These are phyloP conservation scores for Sebastes paucispinis DNA, from an alignment of 2,797 vertebrate species.

Conservation along the genomic window DNA sequence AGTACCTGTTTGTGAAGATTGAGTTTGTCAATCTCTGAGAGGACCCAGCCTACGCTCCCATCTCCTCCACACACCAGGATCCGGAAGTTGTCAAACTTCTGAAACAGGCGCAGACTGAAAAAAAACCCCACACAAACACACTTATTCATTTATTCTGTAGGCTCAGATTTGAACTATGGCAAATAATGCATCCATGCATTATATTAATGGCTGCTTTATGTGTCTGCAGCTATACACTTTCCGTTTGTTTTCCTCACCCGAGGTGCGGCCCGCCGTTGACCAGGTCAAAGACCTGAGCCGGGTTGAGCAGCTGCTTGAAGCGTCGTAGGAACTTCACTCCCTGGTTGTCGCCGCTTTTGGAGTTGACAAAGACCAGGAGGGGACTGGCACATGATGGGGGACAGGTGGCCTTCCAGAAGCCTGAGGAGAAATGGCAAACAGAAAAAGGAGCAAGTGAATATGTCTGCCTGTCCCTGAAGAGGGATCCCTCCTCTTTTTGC, in stretches of 20 bases:
- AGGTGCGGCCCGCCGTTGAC: conserved; percentile 98
- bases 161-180: not conserved
- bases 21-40: conserved; percentile 98
- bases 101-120: conserved; percentile 93
- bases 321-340: conserved; percentile 97
- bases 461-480: not conserved
- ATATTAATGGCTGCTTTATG: not conserved
- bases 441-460: not conserved
- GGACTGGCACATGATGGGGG: conserved; percentile 97
- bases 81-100: conserved; percentile 99
- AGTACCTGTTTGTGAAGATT: conserved; percentile 95
- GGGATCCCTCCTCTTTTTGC: not conserved
- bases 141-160: not conserved
- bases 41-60: conserved; percentile 97
- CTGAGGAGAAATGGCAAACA: conserved; percentile 68
- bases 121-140: not conserved
- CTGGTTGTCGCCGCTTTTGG: conserved; percentile 99
- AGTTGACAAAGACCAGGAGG: conserved; percentile 98
- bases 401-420: conserved; percentile 98
- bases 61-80: conserved; percentile 98
- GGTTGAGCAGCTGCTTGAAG: conserved; percentile 98
- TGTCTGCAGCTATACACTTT: not conserved
- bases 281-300: conserved; percentile 98
- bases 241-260: conserved; percentile 84
- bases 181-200: not conserved